Conservation (phyloP, 2,113 vertebrate species). For the Lethenteron reissneri region DNA sequence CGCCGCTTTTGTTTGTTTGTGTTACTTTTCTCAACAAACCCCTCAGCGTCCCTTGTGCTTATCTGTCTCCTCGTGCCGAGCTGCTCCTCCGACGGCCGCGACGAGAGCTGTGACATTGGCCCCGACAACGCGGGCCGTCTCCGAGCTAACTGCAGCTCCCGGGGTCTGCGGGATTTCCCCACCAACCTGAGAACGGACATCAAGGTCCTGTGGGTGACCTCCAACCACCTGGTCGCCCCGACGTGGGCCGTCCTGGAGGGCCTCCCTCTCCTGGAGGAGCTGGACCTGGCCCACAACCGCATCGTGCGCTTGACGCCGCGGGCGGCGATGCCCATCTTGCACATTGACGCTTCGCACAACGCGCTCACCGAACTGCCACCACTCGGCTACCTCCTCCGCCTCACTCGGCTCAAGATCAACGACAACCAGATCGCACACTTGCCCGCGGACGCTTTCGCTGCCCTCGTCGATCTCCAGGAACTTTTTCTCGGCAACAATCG, state of each 20-base stretch:
- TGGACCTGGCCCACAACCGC: constrained; percentile 2
- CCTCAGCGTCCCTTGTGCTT: no score
- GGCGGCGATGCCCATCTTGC: background rate
- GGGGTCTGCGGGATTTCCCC: background rate
- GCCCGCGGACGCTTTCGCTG: background rate
- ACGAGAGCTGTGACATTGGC: background rate
- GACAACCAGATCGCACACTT: background rate
- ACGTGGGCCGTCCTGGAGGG: background rate
- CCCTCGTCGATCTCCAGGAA: background rate
- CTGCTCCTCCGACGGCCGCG: no score
- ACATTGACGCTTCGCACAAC: constrained; percentile 1
- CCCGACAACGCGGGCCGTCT: background rate
- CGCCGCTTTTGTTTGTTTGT: no score
- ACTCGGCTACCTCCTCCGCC: background rate
- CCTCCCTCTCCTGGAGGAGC: background rate
- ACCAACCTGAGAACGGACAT: background rate
- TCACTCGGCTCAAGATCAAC: constrained; percentile 2
- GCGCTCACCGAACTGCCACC: background rate
- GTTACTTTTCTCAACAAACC: no score
- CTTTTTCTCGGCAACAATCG: background rate
- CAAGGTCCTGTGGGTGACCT: background rate
- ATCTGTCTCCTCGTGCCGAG: no score
- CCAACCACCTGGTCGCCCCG: background rate
- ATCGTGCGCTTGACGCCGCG: background rate
- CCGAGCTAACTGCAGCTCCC: background rate